Base-by-base conservation (phyloP, 2,888 invertebrate genomes). In the Drosophila peninsularis region DNA sequence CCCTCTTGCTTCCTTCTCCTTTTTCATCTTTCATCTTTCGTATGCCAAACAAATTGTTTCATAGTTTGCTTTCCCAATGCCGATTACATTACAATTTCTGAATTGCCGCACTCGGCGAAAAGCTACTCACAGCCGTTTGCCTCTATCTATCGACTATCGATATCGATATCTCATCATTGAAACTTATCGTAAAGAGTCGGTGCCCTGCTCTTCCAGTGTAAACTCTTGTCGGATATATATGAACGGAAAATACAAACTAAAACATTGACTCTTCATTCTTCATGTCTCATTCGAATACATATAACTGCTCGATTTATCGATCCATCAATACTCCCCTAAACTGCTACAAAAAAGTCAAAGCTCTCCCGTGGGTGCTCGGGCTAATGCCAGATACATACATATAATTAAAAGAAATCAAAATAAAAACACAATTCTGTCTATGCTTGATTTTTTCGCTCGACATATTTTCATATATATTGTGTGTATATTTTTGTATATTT, bases 121-220 rank as follows among this genome's bases (percentile, higher is more conserved):
- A 84, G 80, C 80, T 82, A 88, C 88, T 86, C 85, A 86, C 85
- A 86, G 85, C 85, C 85, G 57, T 88, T 88, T 82, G 74, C 84
- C 80, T 80, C 39, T 19, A 44, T 54, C 52, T 13, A 44, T 63
- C 47, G 47, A 64, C 44, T n/a, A n/a, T n/a, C n/a, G n/a, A 11
- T 44, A 61, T 66, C 56, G 60, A 72, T 27, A 50, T 27, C 67
- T 9, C 14, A 14, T 45, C n/a, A 49, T 74, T 63, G 52, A 52
- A 68, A 68, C 71, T 78, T 61, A 75, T 47, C 50, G 69, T 61
- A 73, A 49, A 70, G 66, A 84, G 87, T 87, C 87, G 87, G 82
- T 75, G 64, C 73, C 68, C 66, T 58, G 62, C 52, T 63, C 37
- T 54, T 54, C 19, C 14, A 32, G n/a, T 27, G 5, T 41, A 19